Evolutionary conservation across 2,888 invertebrate genomes (phyloP), one percentile per base, ranked within the genome.

Genomic region (Cheilosia impressa): DNA sequence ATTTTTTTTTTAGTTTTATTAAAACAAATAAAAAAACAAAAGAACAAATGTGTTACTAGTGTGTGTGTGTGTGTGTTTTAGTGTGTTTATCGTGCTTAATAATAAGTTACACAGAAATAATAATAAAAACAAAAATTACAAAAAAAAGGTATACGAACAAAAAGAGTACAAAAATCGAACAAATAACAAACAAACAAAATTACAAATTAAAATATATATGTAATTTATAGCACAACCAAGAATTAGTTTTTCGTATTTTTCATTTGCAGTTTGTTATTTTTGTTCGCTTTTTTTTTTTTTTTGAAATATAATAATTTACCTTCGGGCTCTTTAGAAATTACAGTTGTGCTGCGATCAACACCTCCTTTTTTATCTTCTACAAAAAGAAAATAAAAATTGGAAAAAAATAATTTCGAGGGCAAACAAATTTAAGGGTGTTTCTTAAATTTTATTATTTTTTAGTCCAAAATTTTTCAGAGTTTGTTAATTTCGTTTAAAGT

Each of bases 271-370:
- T 69, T 71, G 50, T 81, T 71, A 43, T 68, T 68, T 66, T 85
- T 62, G 79, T 85, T 85, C 71, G 62, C 52, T 78, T 57, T 78
- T 58, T 69, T 57, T 79, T 71, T 73, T 66, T 2, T 22, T 22
- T 22, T 22, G 19, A 22, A 87, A 72, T 78, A 66, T 71, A 52
- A 81, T 83, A 84, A 88, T 88, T 91, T 92, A 91, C 91, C 97
- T 95, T 97, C 97, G 90, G 97, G 96, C 91, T 97, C 97, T 95
- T 97, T 97, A 92, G 97, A 97, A 93, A 97, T 97, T 92, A 97
- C 97, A 92, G 97, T 97, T 93, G 97, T 96, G 93, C 97, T 96
- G 93, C 97, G 96, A 94, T 97, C 97, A 93, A 97, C 97, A 91
- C 96, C 96, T 93, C 96, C 96, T 94, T 97, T 97, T 94, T 97